phyloP scores from a whole-genome alignment of 2,113 vertebrate genomes.

The Narcine bancroftii region DNA sequence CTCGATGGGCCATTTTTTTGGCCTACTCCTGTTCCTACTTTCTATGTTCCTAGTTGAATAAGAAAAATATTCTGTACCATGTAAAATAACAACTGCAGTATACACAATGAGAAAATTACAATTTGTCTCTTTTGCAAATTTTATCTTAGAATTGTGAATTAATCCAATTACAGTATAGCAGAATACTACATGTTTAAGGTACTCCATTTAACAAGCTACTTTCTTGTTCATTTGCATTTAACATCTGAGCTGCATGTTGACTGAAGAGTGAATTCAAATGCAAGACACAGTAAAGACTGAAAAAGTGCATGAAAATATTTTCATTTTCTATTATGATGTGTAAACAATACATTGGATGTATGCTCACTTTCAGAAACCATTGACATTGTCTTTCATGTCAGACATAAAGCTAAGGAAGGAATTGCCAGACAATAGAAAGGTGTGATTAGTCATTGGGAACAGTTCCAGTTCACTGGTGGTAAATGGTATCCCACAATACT shows the following conservation, averaged over 20 bases:
- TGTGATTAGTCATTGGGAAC: not conserved
- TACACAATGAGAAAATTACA: not conserved
- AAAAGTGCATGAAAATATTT: not conserved
- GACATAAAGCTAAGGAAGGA: not conserved
- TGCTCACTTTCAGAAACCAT: not conserved
- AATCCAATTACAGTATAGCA: not conserved
- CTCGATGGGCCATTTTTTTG: too few relatives aligned
- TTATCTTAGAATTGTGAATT: not conserved
- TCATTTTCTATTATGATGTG: not conserved
- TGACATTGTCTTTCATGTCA: not conserved
- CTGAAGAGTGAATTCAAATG: not conserved
- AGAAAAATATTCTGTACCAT: not conserved
- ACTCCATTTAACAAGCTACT: not conserved
- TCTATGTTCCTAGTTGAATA: not conserved
- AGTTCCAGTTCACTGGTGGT: slow-evolving; percentile 4
- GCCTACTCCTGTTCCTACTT: too few relatives aligned
- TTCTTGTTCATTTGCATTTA: not conserved
- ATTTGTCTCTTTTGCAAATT: not conserved
- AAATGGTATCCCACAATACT: not conserved
- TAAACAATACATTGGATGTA: not conserved
- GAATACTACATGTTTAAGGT: not conserved
- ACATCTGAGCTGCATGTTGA: not conserved
- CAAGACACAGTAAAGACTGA: not conserved
- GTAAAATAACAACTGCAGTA: not conserved
- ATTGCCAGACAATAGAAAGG: not conserved